Percentiles rank a stretch among this genome's conserved stretches.
Evolutionary conservation across 23 tunicate species (phyloP).

Genomic region (Diplosoma virens): DNA sequence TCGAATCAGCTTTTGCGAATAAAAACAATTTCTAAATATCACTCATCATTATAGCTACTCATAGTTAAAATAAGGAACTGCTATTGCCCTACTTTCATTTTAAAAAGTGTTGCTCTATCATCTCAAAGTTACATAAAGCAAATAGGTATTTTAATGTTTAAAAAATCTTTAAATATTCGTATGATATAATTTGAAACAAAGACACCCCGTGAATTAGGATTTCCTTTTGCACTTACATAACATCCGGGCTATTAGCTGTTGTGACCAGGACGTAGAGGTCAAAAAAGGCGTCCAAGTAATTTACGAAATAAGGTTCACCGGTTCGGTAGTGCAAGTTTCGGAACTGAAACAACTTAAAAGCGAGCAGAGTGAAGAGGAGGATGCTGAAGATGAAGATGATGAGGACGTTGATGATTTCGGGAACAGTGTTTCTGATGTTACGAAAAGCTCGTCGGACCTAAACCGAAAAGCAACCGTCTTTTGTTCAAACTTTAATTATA

Average conservation of each 20-base stretch:
- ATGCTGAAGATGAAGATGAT: conserved; percentile 88
- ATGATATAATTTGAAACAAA: too few species aligned
- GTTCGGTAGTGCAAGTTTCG: conserved; percentile 50
- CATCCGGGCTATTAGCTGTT: conserved; percentile 98
- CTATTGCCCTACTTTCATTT: too few species aligned
- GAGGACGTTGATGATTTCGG: conserved; percentile 86
- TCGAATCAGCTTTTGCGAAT: too few species aligned
- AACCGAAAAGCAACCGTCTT: too few species aligned
- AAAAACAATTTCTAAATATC: too few species aligned
- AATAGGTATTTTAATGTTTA: background rate
- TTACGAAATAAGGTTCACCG: conserved; percentile 55
- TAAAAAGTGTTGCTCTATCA: too few species aligned
- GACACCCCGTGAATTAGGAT: too few species aligned
- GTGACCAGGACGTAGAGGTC: conserved; percentile 94
- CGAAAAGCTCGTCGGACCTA: conserved; percentile 93
- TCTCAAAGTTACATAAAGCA: background rate
- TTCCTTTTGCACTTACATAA: conserved; percentile 82
- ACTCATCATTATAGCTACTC: too few species aligned
- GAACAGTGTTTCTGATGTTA: conserved; percentile 89
- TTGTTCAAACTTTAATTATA: too few species aligned
- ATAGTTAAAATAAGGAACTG: too few species aligned
- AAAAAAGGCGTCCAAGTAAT: conserved; percentile 89
- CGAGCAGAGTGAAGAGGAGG: conserved; percentile 88
- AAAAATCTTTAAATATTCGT: too few species aligned
- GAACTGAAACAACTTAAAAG: conserved; percentile 79